Evolutionary conservation across 1,140 invertebrate species (phyloP).

Genomic region (Diprion similis): DNA sequence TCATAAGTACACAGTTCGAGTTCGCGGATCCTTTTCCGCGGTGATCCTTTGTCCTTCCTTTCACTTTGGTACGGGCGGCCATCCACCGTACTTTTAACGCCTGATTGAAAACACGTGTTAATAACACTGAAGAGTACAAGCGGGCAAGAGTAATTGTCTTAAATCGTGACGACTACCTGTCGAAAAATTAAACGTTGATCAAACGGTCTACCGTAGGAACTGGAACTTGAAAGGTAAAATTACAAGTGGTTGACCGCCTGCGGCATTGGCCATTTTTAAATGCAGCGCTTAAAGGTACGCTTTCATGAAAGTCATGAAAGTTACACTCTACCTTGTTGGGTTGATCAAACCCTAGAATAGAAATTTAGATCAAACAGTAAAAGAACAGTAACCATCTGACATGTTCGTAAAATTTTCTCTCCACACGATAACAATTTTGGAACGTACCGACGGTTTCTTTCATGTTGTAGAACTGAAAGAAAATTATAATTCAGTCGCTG

Average conservation of each 20-base stretch:
- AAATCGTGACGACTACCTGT: background rate
- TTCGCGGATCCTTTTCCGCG: background rate
- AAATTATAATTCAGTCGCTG: too few species aligned
- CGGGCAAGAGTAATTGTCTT: background rate
- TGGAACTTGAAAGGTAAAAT: background rate
- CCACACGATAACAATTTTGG: too few species aligned
- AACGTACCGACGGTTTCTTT: too few species aligned
- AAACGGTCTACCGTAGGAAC: background rate
- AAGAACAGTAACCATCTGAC: too few species aligned
- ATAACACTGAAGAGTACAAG: background rate
- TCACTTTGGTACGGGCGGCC: background rate
- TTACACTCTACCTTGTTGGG: too few species aligned
- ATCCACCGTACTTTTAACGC: background rate
- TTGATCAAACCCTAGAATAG: too few species aligned
- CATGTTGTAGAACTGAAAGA: too few species aligned
- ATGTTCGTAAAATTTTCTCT: too few species aligned
- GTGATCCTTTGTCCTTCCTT: background rate
- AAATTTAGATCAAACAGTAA: too few species aligned
- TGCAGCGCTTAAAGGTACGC: background rate
- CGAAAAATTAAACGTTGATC: background rate
- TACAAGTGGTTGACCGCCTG: constrained; percentile 4
- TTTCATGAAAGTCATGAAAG: too few species aligned
- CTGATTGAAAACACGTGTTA: background rate
- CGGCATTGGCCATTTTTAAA: constrained; percentile 1
- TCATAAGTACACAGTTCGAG: background rate